Percentiles rank a stretch among this genome's conserved stretches.
These are phyloP conservation scores for Elegia similella DNA, from an alignment of 2,888 invertebrate genomes.

Conservation along the genomic window DNA sequence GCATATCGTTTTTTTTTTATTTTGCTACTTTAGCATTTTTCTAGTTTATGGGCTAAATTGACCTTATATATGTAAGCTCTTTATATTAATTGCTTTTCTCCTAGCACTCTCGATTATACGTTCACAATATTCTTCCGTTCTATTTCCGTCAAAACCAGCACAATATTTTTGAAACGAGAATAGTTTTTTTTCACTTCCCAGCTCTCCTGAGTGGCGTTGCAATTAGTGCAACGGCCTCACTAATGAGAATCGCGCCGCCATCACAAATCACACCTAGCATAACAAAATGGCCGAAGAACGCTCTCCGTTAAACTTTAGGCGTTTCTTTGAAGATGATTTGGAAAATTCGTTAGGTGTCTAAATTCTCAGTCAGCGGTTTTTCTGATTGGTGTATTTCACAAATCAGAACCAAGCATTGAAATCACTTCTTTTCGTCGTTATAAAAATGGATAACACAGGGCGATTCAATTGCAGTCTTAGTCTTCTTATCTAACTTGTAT, in stretches of 20 bases:
- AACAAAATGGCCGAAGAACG: constrained; percentile 44
- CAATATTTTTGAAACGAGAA: constrained; percentile 13
- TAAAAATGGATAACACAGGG: no score
- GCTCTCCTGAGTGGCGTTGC: constrained; percentile 37
- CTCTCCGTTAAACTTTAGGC: not conserved
- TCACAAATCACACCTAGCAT: constrained; percentile 42
- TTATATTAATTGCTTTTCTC: not conserved
- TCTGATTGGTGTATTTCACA: no score
- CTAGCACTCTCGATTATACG: not conserved
- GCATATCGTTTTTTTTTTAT: no score
- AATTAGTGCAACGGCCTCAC: constrained; percentile 47
- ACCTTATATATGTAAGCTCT: not conserved
- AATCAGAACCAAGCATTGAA: no score
- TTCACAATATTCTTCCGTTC: not conserved
- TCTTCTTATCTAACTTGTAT: no score
- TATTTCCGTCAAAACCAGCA: constrained; percentile 2
- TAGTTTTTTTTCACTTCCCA: constrained; percentile 17
- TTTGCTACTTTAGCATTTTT: no score
- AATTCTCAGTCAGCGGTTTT: no score
- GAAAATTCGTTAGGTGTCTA: no score
- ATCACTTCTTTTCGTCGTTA: no score
- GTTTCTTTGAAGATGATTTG: no score
- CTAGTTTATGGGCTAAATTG: no score
- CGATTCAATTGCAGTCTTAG: no score
- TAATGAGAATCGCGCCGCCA: constrained; percentile 50